phyloP scores from a whole-genome alignment of 2,888 invertebrate genomes.

The Caenorhabditis angaria region DNA sequence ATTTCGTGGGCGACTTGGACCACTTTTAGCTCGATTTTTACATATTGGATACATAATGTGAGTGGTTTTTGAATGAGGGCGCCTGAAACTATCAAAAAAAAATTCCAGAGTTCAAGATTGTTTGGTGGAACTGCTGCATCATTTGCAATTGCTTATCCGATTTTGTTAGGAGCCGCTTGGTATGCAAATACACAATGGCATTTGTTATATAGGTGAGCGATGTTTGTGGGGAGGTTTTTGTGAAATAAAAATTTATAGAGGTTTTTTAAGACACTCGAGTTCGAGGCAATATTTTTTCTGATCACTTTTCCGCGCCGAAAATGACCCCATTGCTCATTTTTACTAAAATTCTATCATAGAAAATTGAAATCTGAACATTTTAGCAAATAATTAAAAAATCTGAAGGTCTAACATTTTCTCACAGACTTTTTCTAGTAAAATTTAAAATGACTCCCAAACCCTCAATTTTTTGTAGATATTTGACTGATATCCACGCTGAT shows the following conservation, averaged over 20 bases:
- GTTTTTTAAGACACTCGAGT: not conserved
- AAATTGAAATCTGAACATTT: too few relatives aligned
- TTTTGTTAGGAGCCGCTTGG: slow-evolving; percentile 54
- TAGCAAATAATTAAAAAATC: too few relatives aligned
- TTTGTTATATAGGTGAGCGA: slow-evolving; percentile 57
- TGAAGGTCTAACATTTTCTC: too few relatives aligned
- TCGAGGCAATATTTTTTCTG: not conserved
- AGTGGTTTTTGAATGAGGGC: not conserved
- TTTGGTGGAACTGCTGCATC: slow-evolving; percentile 54
- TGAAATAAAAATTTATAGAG: not conserved
- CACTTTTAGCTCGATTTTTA: slow-evolving; percentile 62
- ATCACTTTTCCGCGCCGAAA: not conserved
- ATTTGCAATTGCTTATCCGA: slow-evolving; percentile 57
- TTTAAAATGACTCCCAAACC: too few relatives aligned
- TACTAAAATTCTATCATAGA: not conserved
- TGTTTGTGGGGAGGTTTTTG: too few relatives aligned
- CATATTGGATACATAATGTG: slow-evolving; percentile 65
- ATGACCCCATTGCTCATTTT: not conserved
- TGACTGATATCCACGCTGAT: slow-evolving; percentile 66
- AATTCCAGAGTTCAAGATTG: slow-evolving; percentile 38
- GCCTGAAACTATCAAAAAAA: not conserved
- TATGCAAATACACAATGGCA: slow-evolving; percentile 63
- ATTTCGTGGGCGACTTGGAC: slow-evolving; percentile 68
- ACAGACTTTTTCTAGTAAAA: too few relatives aligned
- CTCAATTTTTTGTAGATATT: slow-evolving; percentile 49